Percentiles rank a stretch among this genome's conserved stretches.
These are phyloP conservation scores for Chelon auratus DNA, from an alignment of 2,797 vertebrate genomes.

Conservation along the genomic window DNA sequence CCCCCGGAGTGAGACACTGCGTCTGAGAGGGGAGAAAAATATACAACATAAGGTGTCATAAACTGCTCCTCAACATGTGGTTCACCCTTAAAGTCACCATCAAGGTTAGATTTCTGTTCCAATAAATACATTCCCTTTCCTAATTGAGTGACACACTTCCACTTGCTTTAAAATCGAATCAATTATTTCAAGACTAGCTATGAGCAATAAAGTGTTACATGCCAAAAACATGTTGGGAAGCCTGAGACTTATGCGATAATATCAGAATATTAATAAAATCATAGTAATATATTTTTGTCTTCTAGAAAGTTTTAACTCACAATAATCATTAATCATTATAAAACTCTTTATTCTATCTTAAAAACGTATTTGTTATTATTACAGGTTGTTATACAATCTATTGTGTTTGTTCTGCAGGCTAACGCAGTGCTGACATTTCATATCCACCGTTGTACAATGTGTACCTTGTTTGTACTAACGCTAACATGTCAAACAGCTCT, in stretches of 20 bases:
- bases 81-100: not conserved
- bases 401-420: conserved; percentile 14
- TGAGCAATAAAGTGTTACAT: not conserved
- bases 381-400: not conserved
- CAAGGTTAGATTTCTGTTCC: not conserved
- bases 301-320: not conserved
- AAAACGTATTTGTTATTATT: not conserved
- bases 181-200: not conserved
- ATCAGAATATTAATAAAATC: not conserved
- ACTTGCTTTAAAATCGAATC: not conserved
- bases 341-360: not conserved
- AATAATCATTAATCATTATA: not conserved
- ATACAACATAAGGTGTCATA: conserved; percentile 15
- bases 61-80: conserved; percentile 27
- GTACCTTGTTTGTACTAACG: conserved; percentile 2
- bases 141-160: not conserved
- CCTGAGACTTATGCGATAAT: not conserved
- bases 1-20: conserved; percentile 81
- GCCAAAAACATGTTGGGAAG: not conserved
- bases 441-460: not conserved
- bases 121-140: not conserved
- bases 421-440: conserved; percentile 14
- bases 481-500: conserved; percentile 14
- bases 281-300: not conserved
- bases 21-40: conserved; percentile 56